These are phyloP conservation scores for Megalonaias nervosa DNA, from an alignment of 1,140 invertebrate species.

Conservation along the genomic window DNA sequence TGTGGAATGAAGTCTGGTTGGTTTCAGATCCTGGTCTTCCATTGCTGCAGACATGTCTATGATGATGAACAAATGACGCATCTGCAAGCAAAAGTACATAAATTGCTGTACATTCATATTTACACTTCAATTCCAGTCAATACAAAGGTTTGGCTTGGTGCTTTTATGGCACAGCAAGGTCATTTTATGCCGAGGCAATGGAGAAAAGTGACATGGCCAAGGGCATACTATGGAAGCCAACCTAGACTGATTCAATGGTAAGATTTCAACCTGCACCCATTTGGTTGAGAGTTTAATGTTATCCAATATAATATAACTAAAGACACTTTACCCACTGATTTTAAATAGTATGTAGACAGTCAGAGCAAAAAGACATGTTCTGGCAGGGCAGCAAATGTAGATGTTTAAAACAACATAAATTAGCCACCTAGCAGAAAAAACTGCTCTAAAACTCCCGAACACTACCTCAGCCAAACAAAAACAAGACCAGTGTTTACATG, in stretches of 20 bases:
- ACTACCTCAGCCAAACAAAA: too few species aligned
- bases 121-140: not conserved
- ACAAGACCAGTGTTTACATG: too few species aligned
- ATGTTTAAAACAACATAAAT: too few species aligned
- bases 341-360: not conserved
- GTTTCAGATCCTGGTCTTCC: constrained; percentile 95
- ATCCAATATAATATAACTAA: not conserved
- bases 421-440: too few species aligned
- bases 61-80: constrained; percentile 90
- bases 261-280: not conserved
- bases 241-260: not conserved
- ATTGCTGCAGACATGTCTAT: constrained; percentile 95
- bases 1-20: constrained; percentile 90
- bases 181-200: too few species aligned
- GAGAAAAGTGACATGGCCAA: not conserved
- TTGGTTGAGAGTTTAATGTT: too few species aligned
- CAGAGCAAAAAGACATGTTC: not conserved
- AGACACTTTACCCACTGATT: not conserved
- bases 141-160: not conserved
- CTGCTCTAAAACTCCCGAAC: too few species aligned
- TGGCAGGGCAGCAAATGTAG: too few species aligned
- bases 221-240: not conserved
- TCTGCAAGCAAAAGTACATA: constrained; percentile 62
- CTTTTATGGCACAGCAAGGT: too few species aligned
- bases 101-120: constrained; percentile 9